These are phyloP conservation scores for Teinopalpus imperialis DNA, from an alignment of 2,888 invertebrate genomes.

Conservation along the genomic window DNA sequence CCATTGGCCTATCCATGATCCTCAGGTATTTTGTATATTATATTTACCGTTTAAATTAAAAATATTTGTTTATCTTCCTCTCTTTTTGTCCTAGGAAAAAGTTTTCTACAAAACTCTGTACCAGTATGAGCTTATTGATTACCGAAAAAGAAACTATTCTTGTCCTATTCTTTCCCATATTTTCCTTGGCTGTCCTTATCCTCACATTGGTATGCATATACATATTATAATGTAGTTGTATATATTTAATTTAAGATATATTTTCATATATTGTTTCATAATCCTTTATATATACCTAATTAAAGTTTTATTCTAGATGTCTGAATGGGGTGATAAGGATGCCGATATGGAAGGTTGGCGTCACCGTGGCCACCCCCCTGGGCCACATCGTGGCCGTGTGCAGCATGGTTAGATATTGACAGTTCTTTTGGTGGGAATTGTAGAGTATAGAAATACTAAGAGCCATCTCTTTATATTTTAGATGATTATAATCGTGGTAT, in stretches of 20 bases:
- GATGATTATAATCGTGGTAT: slow-evolving; percentile 71
- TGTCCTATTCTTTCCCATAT: slow-evolving; percentile 75
- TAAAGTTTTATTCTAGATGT: slow-evolving; percentile 51
- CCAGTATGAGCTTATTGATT: slow-evolving; percentile 70
- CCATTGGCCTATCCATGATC: slow-evolving; percentile 74
- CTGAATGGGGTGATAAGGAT: slow-evolving; percentile 78
- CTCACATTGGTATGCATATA: slow-evolving; percentile 67
- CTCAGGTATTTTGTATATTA: slow-evolving; percentile 52
- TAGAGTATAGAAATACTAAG: neutral
- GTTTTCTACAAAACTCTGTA: slow-evolving; percentile 59
- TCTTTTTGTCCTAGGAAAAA: slow-evolving; percentile 60
- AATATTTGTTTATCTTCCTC: slow-evolving; percentile 27
- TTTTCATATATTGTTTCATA: slow-evolving; percentile 1
- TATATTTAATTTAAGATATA: slow-evolving; percentile 1
- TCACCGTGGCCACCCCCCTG: slow-evolving; percentile 70
- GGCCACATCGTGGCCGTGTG: slow-evolving; percentile 73
- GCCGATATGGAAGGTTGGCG: slow-evolving; percentile 74
- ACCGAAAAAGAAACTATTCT: slow-evolving; percentile 59
- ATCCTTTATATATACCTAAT: neutral
- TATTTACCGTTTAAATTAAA: slow-evolving; percentile 5
- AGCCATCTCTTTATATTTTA: slow-evolving; percentile 30
- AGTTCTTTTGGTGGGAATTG: slow-evolving; percentile 1
- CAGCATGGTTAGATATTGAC: slow-evolving; percentile 52
- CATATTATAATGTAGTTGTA: slow-evolving; percentile 16
- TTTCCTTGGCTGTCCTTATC: slow-evolving; percentile 78